These are phyloP conservation scores for Florisuga fusca DNA, from an alignment of 2,797 vertebrate genomes.

Conservation along the genomic window DNA sequence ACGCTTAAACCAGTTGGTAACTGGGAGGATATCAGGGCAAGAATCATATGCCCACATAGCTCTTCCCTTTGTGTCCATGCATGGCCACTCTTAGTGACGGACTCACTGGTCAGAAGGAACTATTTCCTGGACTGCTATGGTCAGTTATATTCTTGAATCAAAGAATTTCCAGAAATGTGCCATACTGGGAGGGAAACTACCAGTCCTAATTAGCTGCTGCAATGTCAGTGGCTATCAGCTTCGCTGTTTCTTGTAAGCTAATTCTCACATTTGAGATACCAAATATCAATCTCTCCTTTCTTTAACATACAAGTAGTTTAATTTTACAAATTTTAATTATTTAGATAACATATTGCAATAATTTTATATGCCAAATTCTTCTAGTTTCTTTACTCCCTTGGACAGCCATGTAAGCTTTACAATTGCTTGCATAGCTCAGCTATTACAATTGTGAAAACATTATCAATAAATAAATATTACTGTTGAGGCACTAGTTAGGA, in stretches of 20 bases:
- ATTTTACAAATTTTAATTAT: slow-evolving; percentile 19
- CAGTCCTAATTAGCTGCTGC: not conserved
- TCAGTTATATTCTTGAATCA: not conserved
- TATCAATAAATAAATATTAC: slow-evolving; percentile 70
- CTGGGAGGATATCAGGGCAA: not conserved
- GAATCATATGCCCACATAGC: not conserved
- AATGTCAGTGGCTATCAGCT: not conserved
- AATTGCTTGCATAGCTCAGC: slow-evolving; percentile 42
- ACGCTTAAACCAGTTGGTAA: not conserved
- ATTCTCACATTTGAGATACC: not conserved
- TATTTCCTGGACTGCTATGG: not conserved
- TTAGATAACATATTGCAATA: not conserved
- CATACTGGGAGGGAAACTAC: not conserved
- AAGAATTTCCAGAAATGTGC: not conserved
- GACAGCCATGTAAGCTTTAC: slow-evolving; percentile 41
- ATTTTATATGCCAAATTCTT: slow-evolving; percentile 6
- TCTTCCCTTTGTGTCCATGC: not conserved
- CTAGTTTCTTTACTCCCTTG: not conserved
- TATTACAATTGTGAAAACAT: slow-evolving; percentile 58
- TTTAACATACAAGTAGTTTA: slow-evolving; percentile 8
- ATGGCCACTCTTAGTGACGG: not conserved
- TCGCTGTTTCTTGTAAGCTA: not conserved
- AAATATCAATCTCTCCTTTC: slow-evolving; percentile 37
- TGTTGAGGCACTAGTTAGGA: slow-evolving; percentile 41
- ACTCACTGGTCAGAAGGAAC: not conserved